Base-by-base conservation (phyloP, 2,797 vertebrate species). In the Pyrocephalus nanus region DNA sequence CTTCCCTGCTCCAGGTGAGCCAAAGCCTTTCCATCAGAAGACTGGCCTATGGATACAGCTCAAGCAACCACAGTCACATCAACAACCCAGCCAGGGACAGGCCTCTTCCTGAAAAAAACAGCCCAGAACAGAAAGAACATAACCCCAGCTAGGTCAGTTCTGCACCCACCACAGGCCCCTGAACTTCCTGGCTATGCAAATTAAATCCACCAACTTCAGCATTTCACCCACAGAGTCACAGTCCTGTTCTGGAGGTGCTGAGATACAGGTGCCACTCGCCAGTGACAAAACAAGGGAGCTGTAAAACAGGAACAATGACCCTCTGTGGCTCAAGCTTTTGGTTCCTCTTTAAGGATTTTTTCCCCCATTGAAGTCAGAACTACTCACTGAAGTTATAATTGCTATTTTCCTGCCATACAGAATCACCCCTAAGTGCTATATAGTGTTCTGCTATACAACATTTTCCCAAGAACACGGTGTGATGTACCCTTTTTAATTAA, bases 351-450 rank as follows among this genome's bases (percentile, higher is more conserved):
- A 30, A 43, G 23, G 40, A 8, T 2, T 22, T 89, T 40, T n/a
- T 65, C 21, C 20, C 16, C 21, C 57, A 27, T 0, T 45, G 21
- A 70, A 77, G 19, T 15, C 15, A 55, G 40, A 62, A 4, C 4
- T 1, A 12, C 42, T 54, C 42, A 5, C 9, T 48, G 8, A 54
- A 60, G 15, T 62, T 6, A 3, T 3, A 74, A 40, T 0, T 36
- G 50, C 9, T 40, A 8, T 72, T 67, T 82, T 23, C 45, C 29
- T 47, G 40, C 62, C 65, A 15, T 4, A 1, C 58, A 55, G 58
- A 67, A 25, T 32, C 51, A 34, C 16, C 23, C 23, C 45, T 8
- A 14, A 36, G 27, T 1, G 26, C 8, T 12, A 29, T 2, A 65
- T 2, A 64, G 29, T 8, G 30, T 81, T 43, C 21, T 64, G 8